A percentile compares a stretch with the other conserved stretches of the same genome.
Evolutionary conservation across 2,797 vertebrate genomes (phyloP).

Genomic region (Astyanax mexicanus): DNA sequence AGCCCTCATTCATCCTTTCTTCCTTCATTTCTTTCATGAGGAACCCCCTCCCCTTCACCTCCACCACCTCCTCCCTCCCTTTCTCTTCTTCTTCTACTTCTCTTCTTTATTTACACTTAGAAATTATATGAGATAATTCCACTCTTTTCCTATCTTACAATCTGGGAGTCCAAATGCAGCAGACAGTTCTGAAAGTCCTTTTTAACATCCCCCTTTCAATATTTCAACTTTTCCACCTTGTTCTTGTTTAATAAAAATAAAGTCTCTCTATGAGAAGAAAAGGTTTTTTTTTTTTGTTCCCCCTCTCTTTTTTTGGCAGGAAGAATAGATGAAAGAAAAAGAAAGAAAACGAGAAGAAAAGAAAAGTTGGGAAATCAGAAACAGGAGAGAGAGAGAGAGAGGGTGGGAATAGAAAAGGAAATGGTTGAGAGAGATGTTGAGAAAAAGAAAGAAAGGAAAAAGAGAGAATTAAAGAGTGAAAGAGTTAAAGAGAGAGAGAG

Average conservation of each 20-base stretch:
- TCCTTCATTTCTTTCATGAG: constrained; percentile 68
- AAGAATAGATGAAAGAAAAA: constrained; percentile 81
- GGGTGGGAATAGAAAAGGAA: constrained; percentile 72
- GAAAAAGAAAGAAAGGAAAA: constrained; percentile 68
- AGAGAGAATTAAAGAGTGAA: constrained; percentile 64
- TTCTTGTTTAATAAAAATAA: too few species aligned
- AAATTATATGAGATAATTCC: too few species aligned
- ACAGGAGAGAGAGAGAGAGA: constrained; percentile 57
- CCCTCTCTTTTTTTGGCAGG: constrained; percentile 47
- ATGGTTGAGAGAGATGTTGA: constrained; percentile 62
- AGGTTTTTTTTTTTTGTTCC: constrained; percentile 70
- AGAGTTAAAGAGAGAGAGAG: constrained; percentile 58
- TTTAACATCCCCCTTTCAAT: too few species aligned
- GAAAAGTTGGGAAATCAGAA: constrained; percentile 68
- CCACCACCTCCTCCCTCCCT: too few species aligned
- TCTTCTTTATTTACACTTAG: constrained; percentile 65
- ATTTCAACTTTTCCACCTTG: too few species aligned
- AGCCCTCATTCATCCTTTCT: constrained; percentile 60
- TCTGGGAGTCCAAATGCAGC: too few species aligned
- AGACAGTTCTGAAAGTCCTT: too few species aligned
- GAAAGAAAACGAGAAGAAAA: constrained; percentile 60
- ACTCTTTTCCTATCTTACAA: too few species aligned
- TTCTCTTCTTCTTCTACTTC: constrained; percentile 60
- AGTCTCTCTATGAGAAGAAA: too few species aligned
- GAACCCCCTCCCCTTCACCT: too few species aligned